These are phyloP conservation scores for Polypedilum vanderplanki DNA, from an alignment of 1,140 invertebrate species.

Conservation along the genomic window DNA sequence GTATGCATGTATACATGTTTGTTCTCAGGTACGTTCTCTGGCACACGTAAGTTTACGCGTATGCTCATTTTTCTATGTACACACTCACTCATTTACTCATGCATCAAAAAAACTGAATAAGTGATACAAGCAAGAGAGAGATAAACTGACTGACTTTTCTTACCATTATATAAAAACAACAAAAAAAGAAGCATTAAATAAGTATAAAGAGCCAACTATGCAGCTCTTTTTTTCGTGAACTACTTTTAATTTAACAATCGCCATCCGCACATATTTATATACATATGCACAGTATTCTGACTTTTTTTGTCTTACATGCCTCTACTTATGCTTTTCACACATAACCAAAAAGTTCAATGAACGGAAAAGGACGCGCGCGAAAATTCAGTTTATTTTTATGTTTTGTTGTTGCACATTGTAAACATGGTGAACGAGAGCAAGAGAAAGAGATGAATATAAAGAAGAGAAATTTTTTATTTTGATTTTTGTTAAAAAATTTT, in stretches of 20 bases:
- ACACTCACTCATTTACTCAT: no score
- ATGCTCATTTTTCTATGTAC: neutral
- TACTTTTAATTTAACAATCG: slow-evolving; percentile 2
- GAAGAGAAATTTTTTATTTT: no score
- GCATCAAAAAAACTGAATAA: no score
- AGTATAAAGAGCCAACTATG: slow-evolving; percentile 18
- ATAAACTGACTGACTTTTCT: slow-evolving; percentile 9
- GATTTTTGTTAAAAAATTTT: no score
- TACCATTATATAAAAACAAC: slow-evolving; percentile 2
- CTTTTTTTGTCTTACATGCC: neutral
- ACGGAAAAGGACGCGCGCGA: slow-evolving; percentile 15
- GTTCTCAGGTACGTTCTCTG: neutral
- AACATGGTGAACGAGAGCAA: neutral
- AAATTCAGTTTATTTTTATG: neutral
- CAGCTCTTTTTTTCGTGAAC: slow-evolving; percentile 25
- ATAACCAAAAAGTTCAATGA: neutral
- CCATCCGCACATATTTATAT: neutral
- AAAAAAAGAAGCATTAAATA: neutral
- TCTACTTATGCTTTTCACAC: neutral
- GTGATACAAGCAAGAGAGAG: no score
- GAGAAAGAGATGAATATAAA: no score
- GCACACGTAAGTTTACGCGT: neutral
- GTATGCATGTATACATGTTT: neutral
- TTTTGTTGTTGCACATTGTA: neutral
- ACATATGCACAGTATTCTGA: neutral